Evolutionary conservation across 2,113 vertebrate species (phyloP).

Genomic region (Thalassoma bifasciatum): DNA sequence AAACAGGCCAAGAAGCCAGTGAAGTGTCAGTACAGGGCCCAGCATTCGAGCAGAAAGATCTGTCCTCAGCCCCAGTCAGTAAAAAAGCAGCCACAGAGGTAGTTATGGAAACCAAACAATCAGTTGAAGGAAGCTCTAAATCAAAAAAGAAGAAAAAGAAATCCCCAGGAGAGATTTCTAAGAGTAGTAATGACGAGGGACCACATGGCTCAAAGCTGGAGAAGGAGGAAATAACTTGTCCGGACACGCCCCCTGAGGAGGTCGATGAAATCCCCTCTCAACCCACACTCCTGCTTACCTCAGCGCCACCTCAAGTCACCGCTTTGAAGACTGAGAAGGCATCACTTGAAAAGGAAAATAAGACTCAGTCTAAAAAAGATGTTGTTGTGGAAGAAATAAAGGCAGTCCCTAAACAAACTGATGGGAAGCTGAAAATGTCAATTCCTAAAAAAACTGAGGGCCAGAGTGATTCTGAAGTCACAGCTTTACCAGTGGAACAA

Average conservation of each 20-base stretch:
- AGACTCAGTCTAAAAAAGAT: slow-evolving; percentile 6
- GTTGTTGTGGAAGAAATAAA: slow-evolving; percentile 11
- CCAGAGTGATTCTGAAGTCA: slow-evolving; percentile 9
- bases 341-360: slow-evolving; percentile 16
- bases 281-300: slow-evolving; percentile 1
- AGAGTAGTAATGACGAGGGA: slow-evolving; percentile 29
- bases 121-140: slow-evolving; percentile 60
- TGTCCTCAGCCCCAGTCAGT: slow-evolving; percentile 10
- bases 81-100: slow-evolving; percentile 29
- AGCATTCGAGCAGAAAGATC: neutral
- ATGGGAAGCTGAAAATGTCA: neutral
- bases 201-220: slow-evolving; percentile 13
- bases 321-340: slow-evolving; percentile 12
- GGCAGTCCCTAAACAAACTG: slow-evolving; percentile 28
- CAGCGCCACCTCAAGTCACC: slow-evolving; percentile 10
- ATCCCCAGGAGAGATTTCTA: slow-evolving; percentile 55
- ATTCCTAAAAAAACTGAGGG: slow-evolving; percentile 15
- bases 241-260: slow-evolving; percentile 9
- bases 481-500: neutral
- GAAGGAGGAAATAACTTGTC: slow-evolving; percentile 12
- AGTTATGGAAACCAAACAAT: slow-evolving; percentile 44
- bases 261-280: slow-evolving; percentile 14
- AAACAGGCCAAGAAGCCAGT: slow-evolving; percentile 1
- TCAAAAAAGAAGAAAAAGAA: slow-evolving; percentile 79
- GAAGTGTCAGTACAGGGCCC: slow-evolving; percentile 2